Evolutionary conservation across 1,140 invertebrate genomes (phyloP).

Genomic region (Galleria mellonella): DNA sequence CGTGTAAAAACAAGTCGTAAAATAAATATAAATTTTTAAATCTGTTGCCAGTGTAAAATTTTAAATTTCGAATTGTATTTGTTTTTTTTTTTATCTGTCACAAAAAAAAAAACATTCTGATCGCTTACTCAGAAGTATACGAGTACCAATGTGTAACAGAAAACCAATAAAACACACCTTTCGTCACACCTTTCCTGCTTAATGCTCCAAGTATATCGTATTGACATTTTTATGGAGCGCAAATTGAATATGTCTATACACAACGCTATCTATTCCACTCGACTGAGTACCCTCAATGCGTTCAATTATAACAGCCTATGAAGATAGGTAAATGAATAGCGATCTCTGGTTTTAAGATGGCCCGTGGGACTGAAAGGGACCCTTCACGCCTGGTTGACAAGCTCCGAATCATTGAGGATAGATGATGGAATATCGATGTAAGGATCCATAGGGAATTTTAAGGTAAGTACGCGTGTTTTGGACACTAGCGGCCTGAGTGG

Average conservation of each 20-base stretch:
- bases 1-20: too few species aligned
- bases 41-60: too few species aligned
- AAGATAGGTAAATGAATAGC: slow-evolving; percentile 38
- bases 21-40: too few species aligned
- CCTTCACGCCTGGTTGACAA: slow-evolving; percentile 26
- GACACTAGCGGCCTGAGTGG: slow-evolving; percentile 30
- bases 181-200: too few species aligned
- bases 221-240: too few species aligned
- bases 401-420: slow-evolving; percentile 19
- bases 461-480: slow-evolving; percentile 21
- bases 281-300: slow-evolving; percentile 31
- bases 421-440: slow-evolving; percentile 41
- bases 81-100: too few species aligned
- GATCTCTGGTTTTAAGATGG: slow-evolving; percentile 35
- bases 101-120: background rate
- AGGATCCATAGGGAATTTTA: slow-evolving; percentile 28
- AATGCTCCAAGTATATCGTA: too few species aligned
- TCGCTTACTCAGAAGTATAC: background rate
- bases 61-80: too few species aligned
- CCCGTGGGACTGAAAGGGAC: slow-evolving; percentile 27
- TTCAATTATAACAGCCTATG: slow-evolving; percentile 25
- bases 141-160: background rate
- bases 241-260: background rate
- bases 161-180: too few species aligned
- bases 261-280: slow-evolving; percentile 29